Evolutionary conservation across 2,888 invertebrate species (phyloP), one percentile per base, ranked within the genome.

Genomic region (Strigamia crassipes): DNA sequence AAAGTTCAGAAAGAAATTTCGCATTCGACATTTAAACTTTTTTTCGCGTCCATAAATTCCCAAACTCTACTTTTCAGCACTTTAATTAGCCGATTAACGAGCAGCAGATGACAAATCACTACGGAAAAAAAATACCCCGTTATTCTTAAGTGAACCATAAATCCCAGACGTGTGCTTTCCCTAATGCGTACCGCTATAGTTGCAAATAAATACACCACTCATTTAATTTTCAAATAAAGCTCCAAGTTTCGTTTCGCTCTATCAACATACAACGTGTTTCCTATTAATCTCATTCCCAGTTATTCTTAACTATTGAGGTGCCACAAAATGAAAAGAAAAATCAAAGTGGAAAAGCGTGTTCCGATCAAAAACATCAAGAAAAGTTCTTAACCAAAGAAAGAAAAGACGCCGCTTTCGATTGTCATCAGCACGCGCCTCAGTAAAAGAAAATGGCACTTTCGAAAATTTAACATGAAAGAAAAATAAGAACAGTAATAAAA

Each of bases 311-410:
- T 73, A 31, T 73, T 27, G 73, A 73, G 73, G 15, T 73, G 31
- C 13, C 27, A 31, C 13, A 31, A 27, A 73, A 73, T 12, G 31
- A n/a, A 31, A 73, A 73, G 56, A 56, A 73, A 66, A 31, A 31
- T 23, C 73, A 27, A 73, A 73, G 73, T 73, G 73, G 73, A 73
- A 73, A 73, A 73, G 12, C 73, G 31, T 73, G 73, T 73, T 73
- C 73, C 31, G 31, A 73, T 73, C 73, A 73, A 73, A 61, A 27
- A 73, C 73, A 73, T 73, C 73, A 15, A 27, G 13, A n/a, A 73
- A 73, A 73, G 27, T 5, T 6, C 56, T 56, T 56, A 18, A 1
- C 9, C n/a, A 4, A 18, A 56, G n/a, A 56, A 56, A 56, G n/a
- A 27, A 27, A n/a, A 73, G 73, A 73, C 23, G 73, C 73, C 27